Conservation (phyloP, 2,113 vertebrate genomes). For the Apteryx mantelli region DNA sequence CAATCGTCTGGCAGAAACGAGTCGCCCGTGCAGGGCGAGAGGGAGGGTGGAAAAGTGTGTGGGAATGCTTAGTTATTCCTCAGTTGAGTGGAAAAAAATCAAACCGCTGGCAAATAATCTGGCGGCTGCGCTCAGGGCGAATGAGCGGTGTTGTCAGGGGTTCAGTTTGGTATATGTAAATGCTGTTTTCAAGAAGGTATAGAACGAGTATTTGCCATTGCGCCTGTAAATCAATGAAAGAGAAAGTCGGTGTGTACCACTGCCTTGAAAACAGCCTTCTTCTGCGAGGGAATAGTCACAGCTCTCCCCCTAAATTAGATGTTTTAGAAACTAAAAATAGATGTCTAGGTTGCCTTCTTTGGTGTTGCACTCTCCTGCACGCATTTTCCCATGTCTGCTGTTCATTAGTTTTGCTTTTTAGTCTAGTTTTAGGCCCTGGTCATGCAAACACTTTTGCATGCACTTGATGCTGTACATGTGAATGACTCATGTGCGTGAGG, state of each 20-base stretch:
- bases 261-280: not conserved
- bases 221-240: not conserved
- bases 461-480: not conserved
- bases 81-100: not conserved
- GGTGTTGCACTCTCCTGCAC: not conserved
- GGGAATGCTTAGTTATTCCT: not conserved
- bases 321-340: not conserved
- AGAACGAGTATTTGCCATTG: not conserved
- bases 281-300: not conserved
- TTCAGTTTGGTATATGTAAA: too few species aligned
- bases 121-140: too few species aligned
- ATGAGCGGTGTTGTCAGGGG: not conserved
- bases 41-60: not conserved
- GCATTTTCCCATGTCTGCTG: rapidly evolving
- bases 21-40: not conserved
- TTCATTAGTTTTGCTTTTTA: not conserved
- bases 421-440: not conserved
- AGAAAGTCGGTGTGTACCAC: rapidly evolving
- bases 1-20: too few species aligned
- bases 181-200: too few species aligned
- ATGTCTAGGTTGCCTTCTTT: not conserved
- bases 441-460: rapidly evolving
- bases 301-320: not conserved
- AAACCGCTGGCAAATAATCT: not conserved
- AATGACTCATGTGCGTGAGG: not conserved